Base-by-base conservation (phyloP, 2,888 invertebrate species). In the Perithous albicinctus region DNA sequence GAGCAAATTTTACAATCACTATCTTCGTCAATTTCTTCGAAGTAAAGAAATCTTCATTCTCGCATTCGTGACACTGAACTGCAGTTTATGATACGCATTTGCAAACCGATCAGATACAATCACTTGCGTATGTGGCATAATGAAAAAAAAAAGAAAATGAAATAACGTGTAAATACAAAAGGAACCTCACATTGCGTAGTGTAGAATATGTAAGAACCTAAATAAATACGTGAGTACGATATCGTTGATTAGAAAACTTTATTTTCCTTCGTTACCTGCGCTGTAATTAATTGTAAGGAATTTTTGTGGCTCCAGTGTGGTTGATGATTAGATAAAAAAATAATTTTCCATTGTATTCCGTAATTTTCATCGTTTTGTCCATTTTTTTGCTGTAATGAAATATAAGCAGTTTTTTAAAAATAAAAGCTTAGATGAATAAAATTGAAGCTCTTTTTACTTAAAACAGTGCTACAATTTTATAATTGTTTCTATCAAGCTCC, bases 111-210 rank as follows among this genome's bases (percentile, higher is more conserved):
- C 2, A 29, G 29, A 29, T 5, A 29, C 29, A 29, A 29, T 5
- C 3, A 29, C 29, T 4, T 5, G 29, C 29, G 29, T 4, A 29
- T 5, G 29, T 29, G 2, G 29, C 29, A 29, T 4, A 1, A 10
- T 48, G 59, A 51, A 12, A 38, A n/a, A 6, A 38, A 61, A 29
- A 29, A 29, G 2, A 29, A 29, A n/a, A 43, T 12, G 51, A 70
- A 80, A 79, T 54, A 74, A 81, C 26, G 75, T 84, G 84, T 84
- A 84, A 82, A 84, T 84, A 84, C 64, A 79, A 75, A 32, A 41
- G 43, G 77, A 70, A 74, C 56, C 51, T 81, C 72, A 79, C 72
- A 79, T 59, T 61, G 77, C 82, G 73, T 81, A 78, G 59, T 69
- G 76, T 82, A 82, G 78, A 61, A 82, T 82, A 84, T 82, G 70